Evolutionary conservation across 2,797 vertebrate genomes (phyloP).

Genomic region (Falco naumanni): DNA sequence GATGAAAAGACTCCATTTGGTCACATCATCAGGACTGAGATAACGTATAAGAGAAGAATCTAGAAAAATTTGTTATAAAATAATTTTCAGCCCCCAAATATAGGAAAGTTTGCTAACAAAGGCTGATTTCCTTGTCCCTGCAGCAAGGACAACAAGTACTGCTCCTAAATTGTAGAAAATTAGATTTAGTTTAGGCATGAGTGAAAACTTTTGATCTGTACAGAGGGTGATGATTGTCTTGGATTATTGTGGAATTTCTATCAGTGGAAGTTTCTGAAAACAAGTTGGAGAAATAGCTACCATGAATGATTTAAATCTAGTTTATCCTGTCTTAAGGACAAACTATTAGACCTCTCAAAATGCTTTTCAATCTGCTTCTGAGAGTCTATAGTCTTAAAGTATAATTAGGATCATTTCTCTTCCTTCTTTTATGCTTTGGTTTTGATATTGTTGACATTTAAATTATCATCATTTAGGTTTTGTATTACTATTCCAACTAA

Average conservation of each 20-base stretch:
- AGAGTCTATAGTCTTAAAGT: background rate
- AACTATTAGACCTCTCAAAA: background rate
- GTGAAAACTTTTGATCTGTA: background rate
- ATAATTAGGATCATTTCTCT: background rate
- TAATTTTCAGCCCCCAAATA: background rate
- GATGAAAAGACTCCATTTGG: background rate
- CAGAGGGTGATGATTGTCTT: background rate
- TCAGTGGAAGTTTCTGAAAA: background rate
- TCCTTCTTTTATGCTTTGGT: background rate
- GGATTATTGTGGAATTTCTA: background rate
- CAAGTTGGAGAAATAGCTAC: background rate
- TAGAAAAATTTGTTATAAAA: background rate
- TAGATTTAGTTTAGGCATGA: background rate
- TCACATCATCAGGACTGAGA: background rate
- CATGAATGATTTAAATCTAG: background rate
- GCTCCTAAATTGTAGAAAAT: background rate
- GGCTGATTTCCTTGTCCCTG: background rate
- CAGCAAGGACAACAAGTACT: background rate
- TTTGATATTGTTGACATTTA: background rate
- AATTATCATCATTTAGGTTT: conserved; percentile 9
- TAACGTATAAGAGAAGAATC: background rate
- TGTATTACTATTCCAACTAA: background rate
- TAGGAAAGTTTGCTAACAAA: background rate
- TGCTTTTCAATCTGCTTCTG: background rate
- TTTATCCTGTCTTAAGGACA: background rate